Conservation (phyloP, 2,113 vertebrate species). For the Periophthalmodon schlosseri region DNA sequence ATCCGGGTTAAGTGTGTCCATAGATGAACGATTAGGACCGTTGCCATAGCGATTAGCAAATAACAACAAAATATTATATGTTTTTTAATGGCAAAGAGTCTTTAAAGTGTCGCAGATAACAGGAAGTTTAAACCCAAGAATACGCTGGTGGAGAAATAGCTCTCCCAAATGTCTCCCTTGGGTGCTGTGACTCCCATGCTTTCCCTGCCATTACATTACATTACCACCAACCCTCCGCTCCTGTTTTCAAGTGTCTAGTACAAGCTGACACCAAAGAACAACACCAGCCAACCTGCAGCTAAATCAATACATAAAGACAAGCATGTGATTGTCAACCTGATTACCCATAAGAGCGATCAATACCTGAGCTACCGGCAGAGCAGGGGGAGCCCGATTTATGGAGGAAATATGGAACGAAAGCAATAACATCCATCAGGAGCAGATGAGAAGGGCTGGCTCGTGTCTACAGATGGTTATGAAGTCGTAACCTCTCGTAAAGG, state of each 20-base stretch:
- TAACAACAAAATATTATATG: too few species aligned
- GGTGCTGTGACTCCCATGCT: constrained; percentile 17
- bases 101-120: too few species aligned
- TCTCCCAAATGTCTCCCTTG: constrained; percentile 16
- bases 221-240: constrained; percentile 8
- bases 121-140: too few species aligned
- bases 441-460: constrained; percentile 36
- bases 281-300: constrained; percentile 28
- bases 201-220: constrained; percentile 25
- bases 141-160: too few species aligned
- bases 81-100: too few species aligned
- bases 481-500: constrained; percentile 32
- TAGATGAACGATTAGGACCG: too few species aligned
- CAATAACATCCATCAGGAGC: constrained; percentile 39
- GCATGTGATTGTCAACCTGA: constrained; percentile 34
- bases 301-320: constrained; percentile 42
- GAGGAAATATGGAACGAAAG: constrained; percentile 21
- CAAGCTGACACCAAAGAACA: constrained; percentile 21
- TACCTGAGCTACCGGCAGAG: constrained; percentile 14
- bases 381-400: constrained; percentile 31
- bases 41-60: too few species aligned
- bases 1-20: too few species aligned
- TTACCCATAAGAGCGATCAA: constrained; percentile 51
- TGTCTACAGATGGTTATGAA: constrained; percentile 26
- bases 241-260: constrained; percentile 29